Conservation (phyloP, 2,888 invertebrate genomes). For the Nephrocerus scutellatus region DNA sequence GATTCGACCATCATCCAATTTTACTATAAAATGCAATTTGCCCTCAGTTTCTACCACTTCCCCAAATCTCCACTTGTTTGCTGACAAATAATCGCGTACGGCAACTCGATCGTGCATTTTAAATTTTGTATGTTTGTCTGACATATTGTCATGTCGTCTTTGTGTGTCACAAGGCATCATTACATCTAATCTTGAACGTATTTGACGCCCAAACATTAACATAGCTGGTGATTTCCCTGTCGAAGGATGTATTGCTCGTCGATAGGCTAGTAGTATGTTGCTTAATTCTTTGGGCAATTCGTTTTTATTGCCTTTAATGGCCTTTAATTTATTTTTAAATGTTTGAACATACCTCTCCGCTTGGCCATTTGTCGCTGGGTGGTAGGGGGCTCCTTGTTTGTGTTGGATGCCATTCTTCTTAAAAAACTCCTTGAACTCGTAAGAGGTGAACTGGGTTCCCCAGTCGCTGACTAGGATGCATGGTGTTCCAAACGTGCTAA, state of each 20-base stretch:
- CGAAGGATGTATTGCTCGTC: slow-evolving; percentile 14
- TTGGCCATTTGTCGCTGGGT: slow-evolving; percentile 9
- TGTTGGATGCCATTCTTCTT: too few species aligned
- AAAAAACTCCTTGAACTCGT: too few species aligned
- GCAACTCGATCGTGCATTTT: slow-evolving; percentile 13
- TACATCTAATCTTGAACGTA: slow-evolving; percentile 17
- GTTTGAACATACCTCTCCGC: slow-evolving; percentile 15
- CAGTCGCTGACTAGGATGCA: too few species aligned
- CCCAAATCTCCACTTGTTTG: slow-evolving; percentile 18
- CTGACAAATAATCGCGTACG: slow-evolving; percentile 18
- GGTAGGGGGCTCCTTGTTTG: too few species aligned
- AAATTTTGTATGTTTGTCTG: slow-evolving; percentile 7
- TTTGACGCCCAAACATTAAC: slow-evolving; percentile 18
- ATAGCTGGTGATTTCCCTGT: slow-evolving; percentile 19
- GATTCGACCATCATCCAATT: slow-evolving; percentile 13
- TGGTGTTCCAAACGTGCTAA: too few species aligned
- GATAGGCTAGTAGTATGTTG: slow-evolving; percentile 20
- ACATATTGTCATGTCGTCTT: not conserved
- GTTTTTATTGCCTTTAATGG: slow-evolving; percentile 8
- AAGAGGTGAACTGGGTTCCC: slow-evolving; percentile 6
- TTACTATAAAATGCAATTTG: slow-evolving; percentile 14
- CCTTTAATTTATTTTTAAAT: slow-evolving; percentile 15
- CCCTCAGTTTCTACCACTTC: slow-evolving; percentile 8
- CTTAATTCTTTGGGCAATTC: too few species aligned
- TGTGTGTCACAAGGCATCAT: slow-evolving; percentile 11